Conservation (phyloP, 2,888 invertebrate species). For the Pecten maximus region DNA sequence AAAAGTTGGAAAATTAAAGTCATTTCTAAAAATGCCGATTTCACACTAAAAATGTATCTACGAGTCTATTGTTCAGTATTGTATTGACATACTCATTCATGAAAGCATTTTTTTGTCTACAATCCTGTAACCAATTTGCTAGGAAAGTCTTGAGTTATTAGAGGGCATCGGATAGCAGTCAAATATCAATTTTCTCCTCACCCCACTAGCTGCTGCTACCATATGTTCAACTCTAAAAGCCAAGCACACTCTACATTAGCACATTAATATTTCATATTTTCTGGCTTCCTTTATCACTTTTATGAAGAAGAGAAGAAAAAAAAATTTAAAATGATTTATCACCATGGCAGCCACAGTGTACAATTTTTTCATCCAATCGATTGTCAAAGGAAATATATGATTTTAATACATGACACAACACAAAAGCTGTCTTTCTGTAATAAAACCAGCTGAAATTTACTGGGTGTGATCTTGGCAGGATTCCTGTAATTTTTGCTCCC, state of each 20-base stretch:
- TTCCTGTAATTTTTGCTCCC: conserved; percentile 23
- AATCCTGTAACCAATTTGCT: conserved; percentile 1
- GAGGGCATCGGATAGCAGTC: neutral
- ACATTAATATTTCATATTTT: conserved; percentile 31
- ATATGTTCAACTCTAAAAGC: neutral
- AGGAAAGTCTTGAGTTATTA: neutral
- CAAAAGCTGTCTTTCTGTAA: conserved; percentile 10
- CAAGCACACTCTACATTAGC: conserved; percentile 28
- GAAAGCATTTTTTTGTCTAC: neutral
- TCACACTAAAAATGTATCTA: neutral
- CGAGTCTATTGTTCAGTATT: neutral
- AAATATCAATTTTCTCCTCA: conserved; percentile 30
- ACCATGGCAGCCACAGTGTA: conserved; percentile 10
- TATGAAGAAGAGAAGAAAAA: neutral
- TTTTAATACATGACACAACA: conserved; percentile 29
- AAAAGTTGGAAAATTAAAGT: too few relatives aligned
- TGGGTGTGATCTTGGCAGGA: neutral
- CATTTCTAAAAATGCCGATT: neutral
- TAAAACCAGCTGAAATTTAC: conserved; percentile 24
- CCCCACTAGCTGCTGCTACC: neutral
- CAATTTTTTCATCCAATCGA: conserved; percentile 16
- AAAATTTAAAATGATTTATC: neutral
- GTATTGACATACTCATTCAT: neutral
- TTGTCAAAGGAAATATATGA: conserved; percentile 24
- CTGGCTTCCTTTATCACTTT: conserved; percentile 16